Conservation (phyloP, 2,797 vertebrate species). For the Chloroceryle amazona region DNA sequence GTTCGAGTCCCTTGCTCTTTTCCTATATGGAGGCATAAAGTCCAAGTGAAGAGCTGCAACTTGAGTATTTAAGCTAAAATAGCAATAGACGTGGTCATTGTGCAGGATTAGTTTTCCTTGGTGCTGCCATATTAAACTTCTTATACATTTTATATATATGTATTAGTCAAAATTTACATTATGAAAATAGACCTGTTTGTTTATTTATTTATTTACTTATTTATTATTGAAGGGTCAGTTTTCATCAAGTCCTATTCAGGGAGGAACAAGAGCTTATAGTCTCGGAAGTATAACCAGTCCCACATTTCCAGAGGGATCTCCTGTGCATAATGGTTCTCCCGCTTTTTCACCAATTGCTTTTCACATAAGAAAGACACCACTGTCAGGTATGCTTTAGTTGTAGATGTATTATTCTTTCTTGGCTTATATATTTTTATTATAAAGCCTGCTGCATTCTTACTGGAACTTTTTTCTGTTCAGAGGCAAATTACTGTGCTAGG, state of each 20-base stretch:
- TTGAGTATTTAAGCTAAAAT: not conserved
- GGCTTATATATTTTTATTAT: not conserved
- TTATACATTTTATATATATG: not conserved
- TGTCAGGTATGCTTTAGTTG: constrained; percentile 82
- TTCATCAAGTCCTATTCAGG: constrained; percentile 96
- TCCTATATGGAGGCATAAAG: not conserved
- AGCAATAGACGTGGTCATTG: not conserved
- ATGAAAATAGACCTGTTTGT: not conserved
- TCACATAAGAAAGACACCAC: constrained; percentile 83
- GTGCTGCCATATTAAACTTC: not conserved
- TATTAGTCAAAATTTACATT: not conserved
- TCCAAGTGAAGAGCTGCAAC: not conserved
- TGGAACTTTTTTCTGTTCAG: not conserved
- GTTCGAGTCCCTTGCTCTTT: not conserved
- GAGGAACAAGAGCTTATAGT: constrained; percentile 87
- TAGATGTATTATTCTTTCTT: not conserved
- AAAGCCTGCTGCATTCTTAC: not conserved
- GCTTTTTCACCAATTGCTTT: constrained; percentile 90
- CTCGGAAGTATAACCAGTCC: constrained; percentile 91
- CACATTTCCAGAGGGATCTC: constrained; percentile 84
- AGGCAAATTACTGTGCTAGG: not conserved
- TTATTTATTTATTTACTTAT: not conserved
- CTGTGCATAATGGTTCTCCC: constrained; percentile 84
- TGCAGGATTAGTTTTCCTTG: not conserved
- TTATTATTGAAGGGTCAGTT: constrained; percentile 89